Evolutionary conservation across 2,797 vertebrate genomes (phyloP).

Genomic region (Sebastes steindachneri): DNA sequence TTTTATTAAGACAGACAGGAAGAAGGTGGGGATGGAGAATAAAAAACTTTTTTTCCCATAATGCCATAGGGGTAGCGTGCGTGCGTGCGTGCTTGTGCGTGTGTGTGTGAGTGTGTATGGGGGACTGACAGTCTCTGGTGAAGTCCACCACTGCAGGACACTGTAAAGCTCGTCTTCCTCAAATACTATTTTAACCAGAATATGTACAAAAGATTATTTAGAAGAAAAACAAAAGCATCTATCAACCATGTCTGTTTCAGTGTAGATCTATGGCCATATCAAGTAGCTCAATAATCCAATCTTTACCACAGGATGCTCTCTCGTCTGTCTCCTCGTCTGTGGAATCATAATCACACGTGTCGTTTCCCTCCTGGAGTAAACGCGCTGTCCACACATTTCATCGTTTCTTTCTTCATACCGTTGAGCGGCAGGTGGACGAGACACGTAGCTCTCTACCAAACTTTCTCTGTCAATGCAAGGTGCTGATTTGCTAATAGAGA

Average conservation of each 20-base stretch:
- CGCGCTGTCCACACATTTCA: slow-evolving; percentile 62
- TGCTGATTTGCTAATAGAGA: slow-evolving; percentile 67
- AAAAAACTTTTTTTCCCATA: slow-evolving; percentile 61
- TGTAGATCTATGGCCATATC: slow-evolving; percentile 76
- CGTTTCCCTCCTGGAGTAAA: slow-evolving; percentile 67
- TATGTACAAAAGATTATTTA: slow-evolving; percentile 78
- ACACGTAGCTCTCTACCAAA: slow-evolving; percentile 89
- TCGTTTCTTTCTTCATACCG: slow-evolving; percentile 43
- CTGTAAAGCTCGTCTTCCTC: slow-evolving; percentile 98
- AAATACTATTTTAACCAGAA: slow-evolving; percentile 83
- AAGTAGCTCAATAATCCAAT: slow-evolving; percentile 74
- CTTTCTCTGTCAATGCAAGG: slow-evolving; percentile 78
- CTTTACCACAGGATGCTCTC: slow-evolving; percentile 46
- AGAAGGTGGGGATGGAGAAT: slow-evolving; percentile 41
- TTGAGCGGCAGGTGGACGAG: slow-evolving; percentile 71
- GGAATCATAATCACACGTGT: slow-evolving; percentile 34
- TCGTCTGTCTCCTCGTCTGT: slow-evolving; percentile 58
- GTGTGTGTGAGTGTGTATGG: slow-evolving; percentile 17
- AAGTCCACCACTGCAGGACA: slow-evolving; percentile 90
- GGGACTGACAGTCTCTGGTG: slow-evolving; percentile 81
- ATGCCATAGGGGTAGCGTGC: slow-evolving; percentile 71
- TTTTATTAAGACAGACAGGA: slow-evolving; percentile 53
- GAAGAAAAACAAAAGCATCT: slow-evolving; percentile 63
- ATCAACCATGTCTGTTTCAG: slow-evolving; percentile 69
- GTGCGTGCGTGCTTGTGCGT: slow-evolving; percentile 1